Evolutionary conservation across 2,113 vertebrate genomes (phyloP).

Genomic region (Ctenomys sociabilis): DNA sequence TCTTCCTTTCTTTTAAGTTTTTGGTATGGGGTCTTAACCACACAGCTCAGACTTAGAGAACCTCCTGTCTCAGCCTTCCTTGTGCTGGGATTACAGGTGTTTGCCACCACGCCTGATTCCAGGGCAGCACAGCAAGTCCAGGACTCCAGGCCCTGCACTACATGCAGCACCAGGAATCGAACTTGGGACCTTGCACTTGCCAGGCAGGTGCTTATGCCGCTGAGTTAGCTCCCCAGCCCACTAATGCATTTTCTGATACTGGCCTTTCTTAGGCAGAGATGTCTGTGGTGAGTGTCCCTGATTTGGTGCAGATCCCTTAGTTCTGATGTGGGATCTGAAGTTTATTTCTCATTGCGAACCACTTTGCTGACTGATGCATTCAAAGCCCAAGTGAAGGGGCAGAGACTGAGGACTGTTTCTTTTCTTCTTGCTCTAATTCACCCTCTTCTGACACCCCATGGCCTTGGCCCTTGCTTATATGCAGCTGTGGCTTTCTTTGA

Average conservation of each 20-base stretch:
- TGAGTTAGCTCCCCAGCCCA: too few relatives aligned
- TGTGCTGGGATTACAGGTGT: too few relatives aligned
- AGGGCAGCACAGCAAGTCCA: too few relatives aligned
- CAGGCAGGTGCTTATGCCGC: too few relatives aligned
- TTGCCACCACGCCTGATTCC: too few relatives aligned
- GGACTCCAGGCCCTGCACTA: too few relatives aligned
- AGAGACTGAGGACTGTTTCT: background rate
- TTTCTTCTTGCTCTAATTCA: background rate
- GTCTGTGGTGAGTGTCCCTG: background rate
- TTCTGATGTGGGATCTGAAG: background rate
- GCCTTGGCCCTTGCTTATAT: accelerated
- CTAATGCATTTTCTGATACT: background rate
- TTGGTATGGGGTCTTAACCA: too few relatives aligned
- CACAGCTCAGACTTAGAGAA: too few relatives aligned
- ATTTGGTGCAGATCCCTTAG: background rate
- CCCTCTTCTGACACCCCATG: background rate
- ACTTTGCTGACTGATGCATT: background rate
- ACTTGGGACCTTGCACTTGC: too few relatives aligned
- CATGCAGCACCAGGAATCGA: too few relatives aligned
- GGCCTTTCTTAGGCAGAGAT: background rate
- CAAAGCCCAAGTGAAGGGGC: background rate
- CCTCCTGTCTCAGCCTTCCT: too few relatives aligned
- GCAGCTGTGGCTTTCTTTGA: background rate
- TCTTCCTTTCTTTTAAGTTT: too few relatives aligned
- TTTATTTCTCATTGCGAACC: background rate